Percentiles rank a stretch among this genome's conserved stretches.
Evolutionary conservation across 1,140 invertebrate genomes (phyloP).

Genomic region (Stenopsyche tienmushanensis): DNA sequence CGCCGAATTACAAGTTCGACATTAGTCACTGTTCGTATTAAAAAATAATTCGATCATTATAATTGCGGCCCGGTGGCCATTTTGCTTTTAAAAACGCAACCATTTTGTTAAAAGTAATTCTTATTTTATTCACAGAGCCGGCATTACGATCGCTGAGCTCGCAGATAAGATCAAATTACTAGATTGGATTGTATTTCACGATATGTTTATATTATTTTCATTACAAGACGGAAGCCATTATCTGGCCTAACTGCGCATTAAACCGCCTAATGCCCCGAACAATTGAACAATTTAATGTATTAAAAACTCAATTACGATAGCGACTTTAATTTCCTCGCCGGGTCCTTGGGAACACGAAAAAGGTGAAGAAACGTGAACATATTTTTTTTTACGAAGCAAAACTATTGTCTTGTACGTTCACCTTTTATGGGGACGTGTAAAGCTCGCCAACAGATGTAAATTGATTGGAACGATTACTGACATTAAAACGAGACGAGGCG

Average conservation of each 20-base stretch:
- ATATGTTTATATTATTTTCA: conserved; percentile 30
- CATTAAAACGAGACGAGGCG: neutral
- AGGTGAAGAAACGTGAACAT: neutral
- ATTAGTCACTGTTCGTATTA: neutral
- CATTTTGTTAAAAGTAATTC: conserved; percentile 14
- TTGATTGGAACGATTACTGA: conserved; percentile 21
- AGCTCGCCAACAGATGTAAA: neutral
- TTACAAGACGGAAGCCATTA: conserved; percentile 27
- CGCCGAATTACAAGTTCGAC: neutral
- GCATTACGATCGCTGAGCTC: conserved; percentile 1
- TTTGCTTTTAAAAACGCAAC: neutral
- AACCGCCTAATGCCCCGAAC: conserved; percentile 19
- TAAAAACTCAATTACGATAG: conserved; percentile 30
- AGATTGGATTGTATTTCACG: conserved; percentile 46
- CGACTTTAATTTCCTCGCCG: conserved; percentile 26
- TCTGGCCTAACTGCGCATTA: conserved; percentile 7
- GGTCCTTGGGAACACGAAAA: conserved; percentile 3
- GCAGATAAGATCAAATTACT: conserved; percentile 44
- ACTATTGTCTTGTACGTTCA: neutral
- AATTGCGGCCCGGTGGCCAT: neutral
- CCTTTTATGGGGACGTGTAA: neutral
- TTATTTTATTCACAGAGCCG: neutral
- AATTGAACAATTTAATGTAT: conserved; percentile 28
- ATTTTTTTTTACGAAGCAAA: neutral
- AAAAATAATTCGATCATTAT: neutral